Conservation (phyloP, 2,113 vertebrate genomes). For the Cairina moschata region DNA sequence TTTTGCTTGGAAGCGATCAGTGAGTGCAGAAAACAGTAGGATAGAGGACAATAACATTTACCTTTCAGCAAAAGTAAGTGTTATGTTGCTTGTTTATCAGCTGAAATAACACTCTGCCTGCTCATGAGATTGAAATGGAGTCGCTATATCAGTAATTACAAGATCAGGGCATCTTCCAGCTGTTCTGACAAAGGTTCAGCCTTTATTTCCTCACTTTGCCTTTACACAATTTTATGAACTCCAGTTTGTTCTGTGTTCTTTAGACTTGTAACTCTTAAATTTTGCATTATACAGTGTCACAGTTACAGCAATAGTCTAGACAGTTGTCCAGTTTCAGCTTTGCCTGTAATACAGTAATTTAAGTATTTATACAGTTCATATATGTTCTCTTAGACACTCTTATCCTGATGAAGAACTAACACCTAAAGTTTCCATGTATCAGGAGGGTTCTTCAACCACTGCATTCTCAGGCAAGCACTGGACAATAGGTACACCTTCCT, state of each 20-base stretch:
- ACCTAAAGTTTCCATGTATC: neutral
- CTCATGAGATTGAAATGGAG: neutral
- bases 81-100: constrained; percentile 9
- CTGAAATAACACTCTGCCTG: neutral
- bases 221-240: neutral
- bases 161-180: neutral
- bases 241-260: neutral
- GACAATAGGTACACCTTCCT: neutral
- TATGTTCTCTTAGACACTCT: neutral
- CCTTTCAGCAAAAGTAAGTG: neutral
- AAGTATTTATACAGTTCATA: neutral
- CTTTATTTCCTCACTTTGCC: neutral
- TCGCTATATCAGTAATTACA: neutral
- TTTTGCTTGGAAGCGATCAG: constrained; percentile 16
- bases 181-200: neutral
- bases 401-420: neutral
- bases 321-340: neutral
- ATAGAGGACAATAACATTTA: neutral
- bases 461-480: neutral
- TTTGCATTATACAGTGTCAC: neutral
- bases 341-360: neutral
- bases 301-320: neutral
- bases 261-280: neutral
- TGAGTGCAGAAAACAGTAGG: neutral
- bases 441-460: neutral